Percentiles rank a stretch among this genome's conserved stretches.
phyloP scores from a whole-genome alignment of 2,113 vertebrate species.

The Callipepla californica region DNA sequence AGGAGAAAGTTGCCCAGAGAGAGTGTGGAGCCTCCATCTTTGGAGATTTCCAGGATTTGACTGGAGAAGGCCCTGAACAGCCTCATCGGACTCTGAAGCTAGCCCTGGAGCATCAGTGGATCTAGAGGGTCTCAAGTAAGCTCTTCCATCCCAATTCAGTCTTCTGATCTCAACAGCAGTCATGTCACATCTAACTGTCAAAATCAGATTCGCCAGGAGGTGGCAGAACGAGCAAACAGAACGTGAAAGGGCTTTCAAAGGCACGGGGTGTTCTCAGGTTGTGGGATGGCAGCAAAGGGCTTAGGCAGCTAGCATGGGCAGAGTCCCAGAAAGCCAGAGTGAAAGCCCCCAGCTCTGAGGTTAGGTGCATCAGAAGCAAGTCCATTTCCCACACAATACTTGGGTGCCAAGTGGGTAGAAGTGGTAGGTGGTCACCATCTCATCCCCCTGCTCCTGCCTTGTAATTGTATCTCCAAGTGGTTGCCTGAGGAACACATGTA shows the following conservation, averaged over 20 bases:
- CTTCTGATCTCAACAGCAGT: neutral
- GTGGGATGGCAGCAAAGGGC: neutral
- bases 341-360: neutral
- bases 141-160: neutral
- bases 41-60: neutral
- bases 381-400: accelerated
- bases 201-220: conserved; percentile 57
- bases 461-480: accelerated
- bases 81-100: neutral
- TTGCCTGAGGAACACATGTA: neutral
- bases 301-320: neutral
- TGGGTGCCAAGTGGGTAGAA: neutral
- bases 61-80: neutral
- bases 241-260: neutral
- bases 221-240: conserved; percentile 58
- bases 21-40: neutral
- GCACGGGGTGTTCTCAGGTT: neutral
- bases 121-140: neutral
- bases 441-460: neutral
- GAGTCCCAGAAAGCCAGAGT: accelerated
- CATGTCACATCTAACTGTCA: accelerated
- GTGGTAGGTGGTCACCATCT: neutral
- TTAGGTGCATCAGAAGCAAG: neutral
- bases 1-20: neutral
- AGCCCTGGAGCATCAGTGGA: neutral